Percentiles rank a stretch among this genome's conserved stretches.
Conservation (phyloP, 2,113 vertebrate species). For the Castor canadensis region DNA sequence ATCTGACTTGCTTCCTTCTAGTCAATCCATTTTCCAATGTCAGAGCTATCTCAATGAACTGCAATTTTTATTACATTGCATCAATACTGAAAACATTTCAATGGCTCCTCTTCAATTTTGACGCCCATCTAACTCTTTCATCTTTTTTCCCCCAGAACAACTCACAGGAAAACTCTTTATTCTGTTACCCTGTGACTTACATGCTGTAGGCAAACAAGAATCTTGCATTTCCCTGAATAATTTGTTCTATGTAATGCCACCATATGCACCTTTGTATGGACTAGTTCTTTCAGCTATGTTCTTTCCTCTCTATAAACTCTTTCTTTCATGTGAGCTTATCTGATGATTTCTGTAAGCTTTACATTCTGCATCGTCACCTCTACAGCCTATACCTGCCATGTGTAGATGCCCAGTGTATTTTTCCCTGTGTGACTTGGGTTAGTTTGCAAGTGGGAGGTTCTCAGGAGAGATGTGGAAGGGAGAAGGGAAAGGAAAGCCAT, state of each 20-base stretch:
- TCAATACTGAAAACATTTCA: conserved; percentile 22
- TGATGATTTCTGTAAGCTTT: neutral
- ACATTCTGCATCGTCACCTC: neutral
- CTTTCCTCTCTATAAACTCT: neutral
- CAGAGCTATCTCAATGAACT: neutral
- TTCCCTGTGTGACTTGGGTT: neutral
- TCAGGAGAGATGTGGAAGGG: neutral
- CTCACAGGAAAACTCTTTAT: no score
- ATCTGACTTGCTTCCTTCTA: conserved; percentile 14
- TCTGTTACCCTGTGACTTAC: neutral
- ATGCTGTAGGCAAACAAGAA: neutral
- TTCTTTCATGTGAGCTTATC: neutral
- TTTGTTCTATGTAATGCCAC: neutral
- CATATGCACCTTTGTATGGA: neutral
- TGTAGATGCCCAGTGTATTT: neutral
- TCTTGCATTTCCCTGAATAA: conserved; percentile 18
- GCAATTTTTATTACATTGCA: neutral
- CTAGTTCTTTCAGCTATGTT: neutral
- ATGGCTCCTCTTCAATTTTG: neutral
- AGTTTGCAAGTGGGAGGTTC: neutral
- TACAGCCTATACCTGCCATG: neutral
- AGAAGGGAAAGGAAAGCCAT: neutral
- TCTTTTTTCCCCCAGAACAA: no score
- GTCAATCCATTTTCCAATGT: neutral
- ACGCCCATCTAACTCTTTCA: neutral